A percentile compares a stretch with the other conserved stretches of the same genome.
These are phyloP conservation scores for Stomorhina lunata DNA, from an alignment of 2,888 invertebrate species.

Conservation along the genomic window DNA sequence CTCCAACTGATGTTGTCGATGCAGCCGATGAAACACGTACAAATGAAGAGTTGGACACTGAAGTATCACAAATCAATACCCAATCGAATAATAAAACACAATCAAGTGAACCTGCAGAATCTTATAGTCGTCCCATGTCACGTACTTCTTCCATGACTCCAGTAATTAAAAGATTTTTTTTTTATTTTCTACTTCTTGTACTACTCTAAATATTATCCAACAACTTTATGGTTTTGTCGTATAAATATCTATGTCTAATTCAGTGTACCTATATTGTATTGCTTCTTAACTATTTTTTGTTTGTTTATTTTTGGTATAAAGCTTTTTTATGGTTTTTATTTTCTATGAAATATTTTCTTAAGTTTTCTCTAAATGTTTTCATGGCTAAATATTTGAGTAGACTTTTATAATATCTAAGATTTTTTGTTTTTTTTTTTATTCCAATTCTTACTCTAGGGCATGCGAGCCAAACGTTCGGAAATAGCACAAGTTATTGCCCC, in stretches of 20 bases:
- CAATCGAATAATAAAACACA: constrained; percentile 77
- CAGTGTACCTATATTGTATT: constrained; percentile 55
- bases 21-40: constrained; percentile 76
- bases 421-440: constrained; percentile 25
- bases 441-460: constrained; percentile 79
- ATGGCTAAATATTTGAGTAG: neutral
- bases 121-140: constrained; percentile 80
- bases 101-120: constrained; percentile 77
- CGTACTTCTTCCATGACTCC: constrained; percentile 80
- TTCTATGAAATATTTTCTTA: neutral
- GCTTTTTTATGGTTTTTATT: constrained; percentile 37
- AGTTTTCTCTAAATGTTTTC: constrained; percentile 10
- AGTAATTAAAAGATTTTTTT: constrained; percentile 74
- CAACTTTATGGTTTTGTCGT: constrained; percentile 28
- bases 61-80: constrained; percentile 80
- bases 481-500: constrained; percentile 96
- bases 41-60: constrained; percentile 79
- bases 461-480: constrained; percentile 89
- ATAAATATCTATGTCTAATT: constrained; percentile 29
- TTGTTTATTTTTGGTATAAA: constrained; percentile 40
- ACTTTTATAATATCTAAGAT: neutral
- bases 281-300: constrained; percentile 40
- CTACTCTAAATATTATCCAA: constrained; percentile 13
- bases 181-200: constrained; percentile 40
- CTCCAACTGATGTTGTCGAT: constrained; percentile 51